Base-by-base conservation (phyloP, 2,797 vertebrate genomes). In the Cyprinodon diabolis region DNA sequence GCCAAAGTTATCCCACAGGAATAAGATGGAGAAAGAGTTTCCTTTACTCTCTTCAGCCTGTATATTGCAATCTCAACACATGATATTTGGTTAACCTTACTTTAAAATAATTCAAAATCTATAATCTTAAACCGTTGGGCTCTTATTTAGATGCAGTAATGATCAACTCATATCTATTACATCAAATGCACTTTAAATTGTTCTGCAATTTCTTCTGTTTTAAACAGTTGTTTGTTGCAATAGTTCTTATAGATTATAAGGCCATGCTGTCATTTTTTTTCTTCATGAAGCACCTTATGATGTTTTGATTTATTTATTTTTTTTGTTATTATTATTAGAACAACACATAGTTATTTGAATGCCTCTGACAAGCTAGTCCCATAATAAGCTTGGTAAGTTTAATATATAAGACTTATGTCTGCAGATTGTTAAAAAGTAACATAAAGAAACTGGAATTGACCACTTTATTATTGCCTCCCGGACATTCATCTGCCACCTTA, bases 181-280 rank as follows among this genome's bases (percentile, higher is more conserved):
- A 90, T 92, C 72, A 75, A 92, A 93, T 89, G 92, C 93, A 94
- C 93, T 94, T 94, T 94, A 94, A 91, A 89, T 82, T 72, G 85
- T 58, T 78, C 79, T 84, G 86, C 81, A 84, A 80, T 91, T 90
- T 90, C 49, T 73, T 85, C 62, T 74, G 84, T 86, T 71, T 80
- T 80, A 86, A 90, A 81, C 51, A 90, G 82, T 84, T 82, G 66
- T 87, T 78, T 85, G 81, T 86, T 75, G 68, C 86, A 82, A 86
- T 89, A 62, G 68, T 84, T 74, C 81, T 69, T 81, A 74, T 83
- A 87, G 75, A 88, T 82, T 89, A 43, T 43, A 86, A 86, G 86
- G 80, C 84, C 84, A 84, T 91, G 85, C 78, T 88, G 86, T 89
- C 79, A 81, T 84, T 43, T 43, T 63, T 89, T 66, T 65, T 88